Conservation (phyloP, 2,113 vertebrate genomes). For the Muntiacus reevesi region DNA sequence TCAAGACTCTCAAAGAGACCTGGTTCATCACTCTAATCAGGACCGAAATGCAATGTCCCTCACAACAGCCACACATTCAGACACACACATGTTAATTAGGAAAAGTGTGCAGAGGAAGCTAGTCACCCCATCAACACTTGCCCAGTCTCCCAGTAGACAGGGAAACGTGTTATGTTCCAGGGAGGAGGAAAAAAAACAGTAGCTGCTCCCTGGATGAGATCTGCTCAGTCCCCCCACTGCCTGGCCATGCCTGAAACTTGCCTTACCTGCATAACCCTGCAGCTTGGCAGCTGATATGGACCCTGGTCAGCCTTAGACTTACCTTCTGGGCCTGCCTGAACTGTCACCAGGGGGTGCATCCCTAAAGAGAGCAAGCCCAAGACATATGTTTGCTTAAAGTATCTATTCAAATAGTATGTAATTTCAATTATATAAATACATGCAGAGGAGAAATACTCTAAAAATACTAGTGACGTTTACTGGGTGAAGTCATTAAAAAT, state of each 20-base stretch:
- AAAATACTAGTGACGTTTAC: not conserved
- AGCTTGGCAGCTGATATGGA: not conserved
- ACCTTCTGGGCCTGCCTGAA: not conserved
- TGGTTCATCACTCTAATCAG: not conserved
- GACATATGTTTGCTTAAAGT: not conserved
- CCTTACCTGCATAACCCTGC: not conserved
- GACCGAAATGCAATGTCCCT: not conserved
- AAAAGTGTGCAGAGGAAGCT: not conserved
- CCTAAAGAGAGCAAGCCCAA: not conserved
- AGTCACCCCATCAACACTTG: not conserved
- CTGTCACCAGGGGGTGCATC: not conserved
- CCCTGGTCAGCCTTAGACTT: fast-evolving
- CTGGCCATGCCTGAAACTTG: not conserved
- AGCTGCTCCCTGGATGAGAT: no score
- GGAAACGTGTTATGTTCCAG: not conserved
- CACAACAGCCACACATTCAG: not conserved
- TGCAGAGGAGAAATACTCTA: not conserved
- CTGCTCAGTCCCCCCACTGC: no score
- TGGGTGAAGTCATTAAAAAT: not conserved
- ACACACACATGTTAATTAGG: not conserved
- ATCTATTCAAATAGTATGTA: not conserved
- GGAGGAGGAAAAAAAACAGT: not conserved
- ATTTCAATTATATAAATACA: not conserved
- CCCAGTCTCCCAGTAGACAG: not conserved
- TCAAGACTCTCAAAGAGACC: not conserved